phyloP scores from a whole-genome alignment of 1,140 invertebrate genomes.

The Antheraea mylitta region DNA sequence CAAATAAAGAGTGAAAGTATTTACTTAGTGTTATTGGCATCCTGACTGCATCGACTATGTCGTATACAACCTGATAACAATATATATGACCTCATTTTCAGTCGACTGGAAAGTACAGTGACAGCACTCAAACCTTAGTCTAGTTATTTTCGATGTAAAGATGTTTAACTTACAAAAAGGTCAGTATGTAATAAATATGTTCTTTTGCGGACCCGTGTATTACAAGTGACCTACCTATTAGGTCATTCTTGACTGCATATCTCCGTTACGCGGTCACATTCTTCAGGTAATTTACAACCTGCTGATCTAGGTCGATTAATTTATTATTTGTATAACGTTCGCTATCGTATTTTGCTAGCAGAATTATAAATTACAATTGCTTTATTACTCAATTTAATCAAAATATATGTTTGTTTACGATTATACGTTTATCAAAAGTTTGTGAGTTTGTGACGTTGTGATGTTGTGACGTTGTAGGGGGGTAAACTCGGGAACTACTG shows the following conservation, averaged over 20 bases:
- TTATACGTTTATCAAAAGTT: too few relatives aligned
- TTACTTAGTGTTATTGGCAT: too few relatives aligned
- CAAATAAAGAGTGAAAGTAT: too few relatives aligned
- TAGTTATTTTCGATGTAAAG: neutral
- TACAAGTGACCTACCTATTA: neutral
- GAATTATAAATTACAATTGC: neutral
- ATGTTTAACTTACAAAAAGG: neutral
- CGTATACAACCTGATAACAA: too few relatives aligned
- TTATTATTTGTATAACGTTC: neutral
- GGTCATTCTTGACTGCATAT: neutral
- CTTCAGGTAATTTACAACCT: neutral
- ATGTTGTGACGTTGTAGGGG: too few relatives aligned
- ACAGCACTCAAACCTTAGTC: too few relatives aligned
- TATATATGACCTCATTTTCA: too few relatives aligned
- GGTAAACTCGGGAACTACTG: too few relatives aligned
- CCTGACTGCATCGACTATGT: too few relatives aligned
- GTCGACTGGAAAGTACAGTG: too few relatives aligned
- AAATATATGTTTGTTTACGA: neutral
- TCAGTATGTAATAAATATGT: neutral
- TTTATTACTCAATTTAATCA: neutral
- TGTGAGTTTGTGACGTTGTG: too few relatives aligned
- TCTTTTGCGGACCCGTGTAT: neutral
- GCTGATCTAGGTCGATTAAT: neutral
- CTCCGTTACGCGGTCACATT: slow-evolving; percentile 2
- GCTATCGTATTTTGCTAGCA: neutral